Base-by-base conservation (phyloP, 2,797 vertebrate genomes). In the Champsocephalus gunnari region DNA sequence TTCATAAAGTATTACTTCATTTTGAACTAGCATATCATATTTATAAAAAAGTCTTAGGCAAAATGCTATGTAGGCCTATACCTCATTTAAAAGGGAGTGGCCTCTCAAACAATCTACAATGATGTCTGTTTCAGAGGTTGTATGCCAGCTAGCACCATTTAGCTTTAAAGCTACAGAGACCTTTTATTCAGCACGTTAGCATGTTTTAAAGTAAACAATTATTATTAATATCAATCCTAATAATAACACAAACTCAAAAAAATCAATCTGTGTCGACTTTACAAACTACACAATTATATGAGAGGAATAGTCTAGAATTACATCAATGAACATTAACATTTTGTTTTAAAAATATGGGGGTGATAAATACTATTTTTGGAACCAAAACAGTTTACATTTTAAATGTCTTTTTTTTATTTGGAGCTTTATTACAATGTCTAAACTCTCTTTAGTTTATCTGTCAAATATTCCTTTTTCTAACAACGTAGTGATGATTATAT, bases 401-500 rank as follows among this genome's bases (percentile, higher is more conserved):
- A 21, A 50, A 41, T 1, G 5, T 32, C 11, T 14, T 50, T 24
- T 24, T 57, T 66, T 32, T 3, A 43, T 72, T 21, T 53, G 43
- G 12, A 66, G 19, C 24, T 70, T 6, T 32, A 5, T 19, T 72
- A n/a, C 44, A 34, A 63, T 50, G 45, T 16, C 3, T 3, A 7
- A 5, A 1, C 2, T 38, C n/a, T 19, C 28, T 43, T 64, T 41
- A 19, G 11, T 28, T 67, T n/a, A 9, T 2, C 4, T 64, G 28
- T 1, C 49, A 64, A 9, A 21, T 59, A 12, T n/a, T 14, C 11
- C 6, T 43, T 62, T 41, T 55, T 66, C 13, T 44, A 38, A 65
- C 0, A 1, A 44, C 43, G 50, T 3, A 45, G 47, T 68, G 10
- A 50, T 63, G 16, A 67, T 84, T 83, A 80, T 57, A 73, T 85